Conservation (phyloP, 2,888 invertebrate genomes). For the Cryptus viduatorius region DNA sequence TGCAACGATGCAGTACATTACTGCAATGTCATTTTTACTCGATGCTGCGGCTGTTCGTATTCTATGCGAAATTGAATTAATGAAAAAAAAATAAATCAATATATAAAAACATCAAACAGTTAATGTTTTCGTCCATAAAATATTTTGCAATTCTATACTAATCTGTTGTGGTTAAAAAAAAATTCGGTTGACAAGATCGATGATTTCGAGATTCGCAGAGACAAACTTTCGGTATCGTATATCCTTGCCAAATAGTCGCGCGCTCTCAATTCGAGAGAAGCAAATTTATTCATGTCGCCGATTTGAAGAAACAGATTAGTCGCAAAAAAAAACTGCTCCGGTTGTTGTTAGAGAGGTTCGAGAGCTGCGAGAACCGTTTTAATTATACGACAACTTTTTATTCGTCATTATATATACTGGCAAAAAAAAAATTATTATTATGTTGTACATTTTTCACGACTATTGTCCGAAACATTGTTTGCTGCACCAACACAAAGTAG, state of each 20-base stretch:
- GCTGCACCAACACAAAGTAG: too few species aligned
- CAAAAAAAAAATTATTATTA: too few species aligned
- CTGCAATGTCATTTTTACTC: too few species aligned
- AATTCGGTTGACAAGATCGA: conserved; percentile 12
- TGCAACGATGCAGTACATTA: too few species aligned
- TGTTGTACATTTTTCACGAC: too few species aligned
- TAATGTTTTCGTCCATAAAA: neutral
- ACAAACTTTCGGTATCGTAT: neutral
- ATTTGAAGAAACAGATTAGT: conserved; percentile 22
- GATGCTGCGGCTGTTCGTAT: too few species aligned
- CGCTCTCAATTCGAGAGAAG: neutral
- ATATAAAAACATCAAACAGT: neutral
- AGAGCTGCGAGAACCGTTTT: neutral
- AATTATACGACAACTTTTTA: too few species aligned
- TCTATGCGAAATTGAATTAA: neutral
- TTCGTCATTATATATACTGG: too few species aligned
- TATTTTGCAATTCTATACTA: neutral
- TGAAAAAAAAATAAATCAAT: too few species aligned
- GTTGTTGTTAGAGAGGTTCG: neutral
- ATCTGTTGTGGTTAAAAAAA: conserved; percentile 11
- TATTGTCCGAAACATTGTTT: too few species aligned
- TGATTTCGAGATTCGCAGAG: neutral
- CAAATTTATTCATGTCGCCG: neutral
- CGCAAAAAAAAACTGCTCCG: conserved; percentile 9
- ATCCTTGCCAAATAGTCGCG: neutral